Evolutionary conservation across 1,140 invertebrate genomes (phyloP), one percentile per base, ranked within the genome.

Genomic region (Eulimnadia texana): DNA sequence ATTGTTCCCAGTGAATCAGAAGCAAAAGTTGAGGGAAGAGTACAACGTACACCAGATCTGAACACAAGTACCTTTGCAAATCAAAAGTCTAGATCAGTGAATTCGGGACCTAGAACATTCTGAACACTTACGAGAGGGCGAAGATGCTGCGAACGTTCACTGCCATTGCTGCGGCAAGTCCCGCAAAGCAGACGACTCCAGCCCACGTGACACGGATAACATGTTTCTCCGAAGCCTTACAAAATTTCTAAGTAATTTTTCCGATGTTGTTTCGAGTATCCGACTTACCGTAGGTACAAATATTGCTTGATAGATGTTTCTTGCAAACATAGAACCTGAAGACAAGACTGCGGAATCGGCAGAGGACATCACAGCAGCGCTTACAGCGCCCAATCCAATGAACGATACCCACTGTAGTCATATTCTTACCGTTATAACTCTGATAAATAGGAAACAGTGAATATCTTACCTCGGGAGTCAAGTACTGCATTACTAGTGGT

Each of bases 1-100:
- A 71, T 33, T 77, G 71, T 16, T 78, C 74, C 73, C 82, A 82
- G 70, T 89, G 84, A 11, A 90, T 77, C n/a, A 88, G 83, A 51
- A 82, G 80, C n/a, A 88, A 71, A 1, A 90, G 75, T 76, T 90
- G 87, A 0, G 87, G 88, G 68, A 90, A 90, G 13, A 90, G 74
- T 56, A 90, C 82, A 28, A 88, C 85, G 71, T 87, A 90, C 42
- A 86, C 84, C 42, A 90, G 71, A 72, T 90, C 87, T 11, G 85
- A 82, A 67, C 83, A 86, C 59, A 90, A 72, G 66, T 82, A 82
- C 66, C 79, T 80, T 66, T 20, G 6, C 33, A 55, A 55, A 55
- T 22, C 22, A 23, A 47, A 47, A 47, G n/a, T n/a, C 11, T 47
- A 47, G n/a, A 47, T 47, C 42, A 47, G 11, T 47, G 11, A n/a